Percentiles rank a stretch among this genome's conserved stretches.
These are phyloP conservation scores for Hetaerina americana DNA, from an alignment of 1,140 invertebrate species.

Conservation along the genomic window DNA sequence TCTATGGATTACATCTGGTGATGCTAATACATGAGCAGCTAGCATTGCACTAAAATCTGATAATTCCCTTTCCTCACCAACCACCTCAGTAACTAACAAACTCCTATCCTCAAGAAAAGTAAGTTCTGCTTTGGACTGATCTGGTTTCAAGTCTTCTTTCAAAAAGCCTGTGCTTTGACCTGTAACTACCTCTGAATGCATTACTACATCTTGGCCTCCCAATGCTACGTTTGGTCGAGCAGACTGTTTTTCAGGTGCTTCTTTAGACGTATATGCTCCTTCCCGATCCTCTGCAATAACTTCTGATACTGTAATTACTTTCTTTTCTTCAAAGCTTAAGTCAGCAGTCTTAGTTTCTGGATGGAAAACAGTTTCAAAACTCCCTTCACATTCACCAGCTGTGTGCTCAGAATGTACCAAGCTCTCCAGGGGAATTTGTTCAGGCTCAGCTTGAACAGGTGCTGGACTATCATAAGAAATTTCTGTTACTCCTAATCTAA, in stretches of 20 bases:
- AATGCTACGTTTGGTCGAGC: conserved; percentile 14
- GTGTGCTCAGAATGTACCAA: not conserved
- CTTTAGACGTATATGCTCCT: not conserved
- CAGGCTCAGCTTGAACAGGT: not conserved
- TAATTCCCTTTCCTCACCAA: not conserved
- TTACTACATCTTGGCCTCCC: conserved; percentile 5
- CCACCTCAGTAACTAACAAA: not conserved
- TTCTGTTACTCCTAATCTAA: not conserved
- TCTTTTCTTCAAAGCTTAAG: not conserved
- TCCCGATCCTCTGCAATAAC: not conserved
- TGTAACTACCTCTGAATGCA: not conserved
- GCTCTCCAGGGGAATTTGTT: not conserved
- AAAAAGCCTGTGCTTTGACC: not conserved
- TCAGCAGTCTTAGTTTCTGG: not conserved
- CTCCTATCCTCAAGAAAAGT: not conserved
- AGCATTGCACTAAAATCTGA: not conserved
- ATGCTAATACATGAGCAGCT: not conserved
- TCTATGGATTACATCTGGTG: conserved; percentile 18
- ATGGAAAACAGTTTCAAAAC: not conserved
- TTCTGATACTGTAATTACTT: not conserved
- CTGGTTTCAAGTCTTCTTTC: not conserved
- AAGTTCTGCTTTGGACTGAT: not conserved
- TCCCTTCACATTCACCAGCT: not conserved
- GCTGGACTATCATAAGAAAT: not conserved
- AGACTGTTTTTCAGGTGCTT: conserved; percentile 10